phyloP scores from a whole-genome alignment of 2,113 vertebrate genomes.

The Lamprologus sp. region DNA sequence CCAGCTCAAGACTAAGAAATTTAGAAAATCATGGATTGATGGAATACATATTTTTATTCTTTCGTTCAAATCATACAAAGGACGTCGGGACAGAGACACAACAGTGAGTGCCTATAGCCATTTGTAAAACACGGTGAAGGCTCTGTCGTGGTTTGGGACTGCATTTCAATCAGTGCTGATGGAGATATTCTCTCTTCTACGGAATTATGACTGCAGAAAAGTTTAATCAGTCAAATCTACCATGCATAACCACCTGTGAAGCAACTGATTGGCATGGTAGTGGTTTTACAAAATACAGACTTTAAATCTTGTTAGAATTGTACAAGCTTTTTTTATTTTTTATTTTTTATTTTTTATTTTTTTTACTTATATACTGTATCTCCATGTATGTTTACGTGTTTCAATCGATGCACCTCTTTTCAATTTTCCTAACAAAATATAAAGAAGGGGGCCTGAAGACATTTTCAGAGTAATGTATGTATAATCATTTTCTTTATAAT shows the following conservation, averaged over 20 bases:
- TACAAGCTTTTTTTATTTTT: background rate
- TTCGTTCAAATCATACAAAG: background rate
- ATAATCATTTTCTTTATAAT: background rate
- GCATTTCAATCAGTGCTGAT: background rate
- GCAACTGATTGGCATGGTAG: background rate
- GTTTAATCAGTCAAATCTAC: background rate
- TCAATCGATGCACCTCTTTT: background rate
- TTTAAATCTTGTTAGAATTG: background rate
- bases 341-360: background rate
- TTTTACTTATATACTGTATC: background rate
- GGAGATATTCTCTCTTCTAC: background rate
- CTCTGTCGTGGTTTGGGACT: background rate
- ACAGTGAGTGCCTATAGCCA: background rate
- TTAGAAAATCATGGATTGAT: background rate
- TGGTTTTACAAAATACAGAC: background rate
- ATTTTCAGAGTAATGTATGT: background rate
- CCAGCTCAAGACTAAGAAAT: background rate
- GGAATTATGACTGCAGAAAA: background rate
- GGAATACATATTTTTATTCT: background rate
- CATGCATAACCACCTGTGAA: background rate
- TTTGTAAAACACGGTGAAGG: background rate
- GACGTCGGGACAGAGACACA: background rate
- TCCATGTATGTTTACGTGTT: background rate
- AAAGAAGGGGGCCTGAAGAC: background rate
- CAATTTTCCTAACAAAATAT: background rate